These are phyloP conservation scores for Charina bottae DNA, from an alignment of 2,113 vertebrate species.

Conservation along the genomic window DNA sequence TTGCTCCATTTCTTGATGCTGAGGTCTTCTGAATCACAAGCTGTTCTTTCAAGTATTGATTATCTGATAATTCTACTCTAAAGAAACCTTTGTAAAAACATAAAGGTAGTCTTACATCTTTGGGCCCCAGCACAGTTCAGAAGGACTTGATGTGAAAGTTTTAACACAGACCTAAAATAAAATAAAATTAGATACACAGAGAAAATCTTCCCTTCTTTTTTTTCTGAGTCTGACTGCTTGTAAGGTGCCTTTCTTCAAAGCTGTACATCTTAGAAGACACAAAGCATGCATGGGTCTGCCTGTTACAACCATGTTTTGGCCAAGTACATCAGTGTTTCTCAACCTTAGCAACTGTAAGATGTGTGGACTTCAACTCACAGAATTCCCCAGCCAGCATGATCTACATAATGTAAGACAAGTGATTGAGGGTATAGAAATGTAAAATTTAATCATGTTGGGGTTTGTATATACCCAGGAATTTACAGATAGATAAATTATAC, in stretches of 20 bases:
- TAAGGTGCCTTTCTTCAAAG: neutral
- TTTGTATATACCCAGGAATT: no score
- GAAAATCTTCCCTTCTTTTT: neutral
- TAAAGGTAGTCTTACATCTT: neutral
- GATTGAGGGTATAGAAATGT: neutral
- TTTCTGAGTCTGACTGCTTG: neutral
- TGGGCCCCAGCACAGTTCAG: neutral
- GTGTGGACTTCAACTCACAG: neutral
- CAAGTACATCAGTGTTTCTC: neutral
- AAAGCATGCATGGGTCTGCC: neutral
- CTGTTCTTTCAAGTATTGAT: slow-evolving; percentile 1
- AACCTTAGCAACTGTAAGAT: neutral
- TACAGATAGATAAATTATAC: no score
- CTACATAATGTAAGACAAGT: neutral
- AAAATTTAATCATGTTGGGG: neutral
- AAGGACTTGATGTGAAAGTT: neutral
- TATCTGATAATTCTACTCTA: neutral
- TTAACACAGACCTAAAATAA: neutral
- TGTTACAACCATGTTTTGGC: neutral
- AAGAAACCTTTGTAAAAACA: slow-evolving; percentile 7
- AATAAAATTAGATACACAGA: neutral
- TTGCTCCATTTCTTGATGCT: neutral
- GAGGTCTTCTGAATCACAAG: neutral
- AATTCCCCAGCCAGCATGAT: neutral
- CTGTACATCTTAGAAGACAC: neutral